A percentile compares a stretch with the other conserved stretches of the same genome.
Evolutionary conservation across 2,888 invertebrate species (phyloP).

Genomic region (Watsonalla cultraria): DNA sequence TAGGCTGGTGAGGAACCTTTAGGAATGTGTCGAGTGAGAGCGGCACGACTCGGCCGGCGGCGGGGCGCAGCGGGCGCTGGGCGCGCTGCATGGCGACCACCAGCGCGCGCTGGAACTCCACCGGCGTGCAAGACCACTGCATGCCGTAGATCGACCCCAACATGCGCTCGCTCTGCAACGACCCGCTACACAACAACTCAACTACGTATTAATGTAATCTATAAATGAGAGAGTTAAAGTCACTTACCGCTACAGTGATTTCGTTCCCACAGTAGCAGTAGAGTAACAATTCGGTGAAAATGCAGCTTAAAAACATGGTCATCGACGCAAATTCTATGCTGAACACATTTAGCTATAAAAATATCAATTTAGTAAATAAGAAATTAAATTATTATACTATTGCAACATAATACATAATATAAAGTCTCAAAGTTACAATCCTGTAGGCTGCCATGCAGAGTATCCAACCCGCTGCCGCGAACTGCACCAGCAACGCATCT

Average conservation of each 20-base stretch:
- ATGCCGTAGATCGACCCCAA: constrained; percentile 56
- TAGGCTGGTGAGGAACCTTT: constrained; percentile 36
- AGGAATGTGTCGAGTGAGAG: constrained; percentile 73
- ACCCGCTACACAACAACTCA: too few species aligned
- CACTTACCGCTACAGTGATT: constrained; percentile 67
- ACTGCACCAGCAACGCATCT: constrained; percentile 55
- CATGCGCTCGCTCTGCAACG: constrained; percentile 58
- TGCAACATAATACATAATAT: too few species aligned
- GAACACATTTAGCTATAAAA: constrained; percentile 41
- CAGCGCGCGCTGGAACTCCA: constrained; percentile 44
- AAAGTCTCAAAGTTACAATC: constrained; percentile 51
- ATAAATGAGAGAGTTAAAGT: too few species aligned
- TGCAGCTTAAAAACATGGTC: constrained; percentile 72
- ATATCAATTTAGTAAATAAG: not conserved
- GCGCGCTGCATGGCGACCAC: constrained; percentile 66
- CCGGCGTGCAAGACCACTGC: constrained; percentile 43
- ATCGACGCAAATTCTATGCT: constrained; percentile 73
- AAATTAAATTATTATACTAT: too few species aligned
- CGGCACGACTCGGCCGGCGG: constrained; percentile 66
- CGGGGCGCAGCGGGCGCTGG: constrained; percentile 63
- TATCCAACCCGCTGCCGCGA: constrained; percentile 66
- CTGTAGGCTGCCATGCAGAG: constrained; percentile 70
- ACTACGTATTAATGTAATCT: too few species aligned
- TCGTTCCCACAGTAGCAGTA: constrained; percentile 80
- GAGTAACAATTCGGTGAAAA: constrained; percentile 74